Base-by-base conservation (phyloP, 2,888 invertebrate genomes). In the Mesopsocus fuscifrons region DNA sequence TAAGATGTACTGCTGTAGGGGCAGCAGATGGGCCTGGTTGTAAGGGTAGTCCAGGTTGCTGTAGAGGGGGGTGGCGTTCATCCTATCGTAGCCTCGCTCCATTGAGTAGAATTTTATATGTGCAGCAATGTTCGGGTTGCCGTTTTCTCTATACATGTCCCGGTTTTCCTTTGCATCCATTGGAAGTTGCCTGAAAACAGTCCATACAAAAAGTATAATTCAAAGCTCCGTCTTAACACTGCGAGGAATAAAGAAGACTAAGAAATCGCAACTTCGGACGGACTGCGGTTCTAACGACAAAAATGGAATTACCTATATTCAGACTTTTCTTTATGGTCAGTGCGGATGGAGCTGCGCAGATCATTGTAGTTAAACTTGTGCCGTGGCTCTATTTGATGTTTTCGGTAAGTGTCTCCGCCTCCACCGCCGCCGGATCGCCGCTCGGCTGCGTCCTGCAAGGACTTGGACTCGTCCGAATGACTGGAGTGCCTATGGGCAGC, bases 1-100 rank as follows among this genome's bases (percentile, higher is more conserved):
- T 54, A 88, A 69, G 51, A 88, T 79, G 56, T 87, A 88, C 61
- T 87, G 83, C 59, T 87, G 85, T 48, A 88, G 63, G 8, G 87
- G 87, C 54, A 85, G 60, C 48, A 87, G 62, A 57, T 85, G 84
- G 32, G 58, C 55, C 44, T 59, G 57, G 2, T 41, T 26, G 16
- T 47, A 45, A 3, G 45, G 49, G 46, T 54, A 56, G 43, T 57
- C 57, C 34, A 57, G 48, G 47, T 58, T 58, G 33, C 53, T 55
- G 46, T 59, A 58, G 18, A 57, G 49, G 17, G 50, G 49, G 8
- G 45, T 31, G 11, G 38, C 38, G 20, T 38, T 38, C 20, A 38
- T 18, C 21, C 20, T 38, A 38, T 38, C 38, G 38, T 38, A 38
- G 15, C 33, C 33, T 15, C 38, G 6, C n/a, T 38, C 38, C 38